Evolutionary conservation across 2,888 invertebrate species (phyloP), one percentile per base, ranked within the genome.

Genomic region (Oligia fasciuncula): DNA sequence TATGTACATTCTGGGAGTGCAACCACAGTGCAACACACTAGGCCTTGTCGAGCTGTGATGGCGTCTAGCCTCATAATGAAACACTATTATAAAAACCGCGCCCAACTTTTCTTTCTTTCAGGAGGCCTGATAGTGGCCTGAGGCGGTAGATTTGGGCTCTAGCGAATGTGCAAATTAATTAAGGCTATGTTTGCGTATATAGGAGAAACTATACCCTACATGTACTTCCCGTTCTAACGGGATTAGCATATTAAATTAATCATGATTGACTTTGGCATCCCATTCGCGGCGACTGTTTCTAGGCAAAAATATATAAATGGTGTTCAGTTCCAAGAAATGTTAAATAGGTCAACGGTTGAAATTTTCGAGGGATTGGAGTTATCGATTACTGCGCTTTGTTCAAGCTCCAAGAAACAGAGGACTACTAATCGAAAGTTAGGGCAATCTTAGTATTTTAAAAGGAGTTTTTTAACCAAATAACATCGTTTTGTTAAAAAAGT

Each of bases 1-100:
- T 70, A 43, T 80, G 49, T 72, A 66, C 54, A 73, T 23, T 83
- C 75, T 70, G 71, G 65, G 54, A 71, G 43, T 80, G 77, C n/a
- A n/a, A n/a, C n/a, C n/a, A n/a, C n/a, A n/a, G n/a, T n/a, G n/a
- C 80, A 86, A 76, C 35, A 72, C 63, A 80, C 57, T 77, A 60
- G 35, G 57, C 62, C 77, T 84, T 83, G 80, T 76, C 57, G 29
- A 60, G 29, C 63, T 84, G 29, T 69, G 63, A 73, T 79, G 73
- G 63, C 63, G 40, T 62, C 13, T 51, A 43, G 63, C 19, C 60
- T 76, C 54, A 79, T 81, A 78, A 79, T 77, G 67, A 57, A 72
- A 68, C 29, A 60, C 6, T 60, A 40, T 57, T 71, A 69, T 29
- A 23, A 77, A 80, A 60, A 65, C 63, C n/a, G 2, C 62, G 1